These are phyloP conservation scores for Dichetophora obliterata DNA, from an alignment of 2,888 invertebrate species.

Conservation along the genomic window DNA sequence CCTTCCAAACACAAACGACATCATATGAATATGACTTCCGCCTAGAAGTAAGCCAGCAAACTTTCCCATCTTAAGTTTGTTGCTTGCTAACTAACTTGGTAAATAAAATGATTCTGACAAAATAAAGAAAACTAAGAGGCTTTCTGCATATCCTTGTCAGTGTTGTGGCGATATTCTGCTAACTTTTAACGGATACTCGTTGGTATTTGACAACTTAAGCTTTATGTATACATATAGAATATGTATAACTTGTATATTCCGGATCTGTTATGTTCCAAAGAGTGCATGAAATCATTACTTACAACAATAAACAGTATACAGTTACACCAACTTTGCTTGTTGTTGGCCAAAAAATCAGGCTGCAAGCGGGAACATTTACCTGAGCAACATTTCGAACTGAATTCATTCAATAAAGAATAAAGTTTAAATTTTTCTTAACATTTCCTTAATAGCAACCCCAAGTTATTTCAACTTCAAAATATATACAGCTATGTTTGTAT, in stretches of 20 bases:
- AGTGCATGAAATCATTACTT: too few relatives aligned
- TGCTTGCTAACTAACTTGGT: too few relatives aligned
- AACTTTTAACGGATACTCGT: too few relatives aligned
- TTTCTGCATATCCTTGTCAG: too few relatives aligned
- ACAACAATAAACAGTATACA: too few relatives aligned
- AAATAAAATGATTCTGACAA: too few relatives aligned
- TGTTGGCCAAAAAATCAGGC: neutral
- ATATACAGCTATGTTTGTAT: neutral
- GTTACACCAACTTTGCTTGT: neutral
- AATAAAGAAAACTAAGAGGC: too few relatives aligned
- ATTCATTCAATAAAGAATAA: neutral
- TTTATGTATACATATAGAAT: too few relatives aligned
- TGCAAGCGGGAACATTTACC: neutral
- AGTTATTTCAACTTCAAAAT: constrained; percentile 10
- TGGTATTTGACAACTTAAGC: too few relatives aligned
- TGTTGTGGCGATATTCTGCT: too few relatives aligned
- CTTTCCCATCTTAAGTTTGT: neutral
- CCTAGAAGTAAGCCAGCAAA: constrained; percentile 3
- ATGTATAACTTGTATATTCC: too few relatives aligned
- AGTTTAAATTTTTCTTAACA: neutral
- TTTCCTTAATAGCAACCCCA: neutral
- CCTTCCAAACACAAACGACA: neutral
- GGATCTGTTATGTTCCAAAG: too few relatives aligned
- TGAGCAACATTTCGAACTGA: neutral
- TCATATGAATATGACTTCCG: neutral